Base-by-base conservation (phyloP, 2,888 invertebrate genomes). In the Campaea margaritaria region DNA sequence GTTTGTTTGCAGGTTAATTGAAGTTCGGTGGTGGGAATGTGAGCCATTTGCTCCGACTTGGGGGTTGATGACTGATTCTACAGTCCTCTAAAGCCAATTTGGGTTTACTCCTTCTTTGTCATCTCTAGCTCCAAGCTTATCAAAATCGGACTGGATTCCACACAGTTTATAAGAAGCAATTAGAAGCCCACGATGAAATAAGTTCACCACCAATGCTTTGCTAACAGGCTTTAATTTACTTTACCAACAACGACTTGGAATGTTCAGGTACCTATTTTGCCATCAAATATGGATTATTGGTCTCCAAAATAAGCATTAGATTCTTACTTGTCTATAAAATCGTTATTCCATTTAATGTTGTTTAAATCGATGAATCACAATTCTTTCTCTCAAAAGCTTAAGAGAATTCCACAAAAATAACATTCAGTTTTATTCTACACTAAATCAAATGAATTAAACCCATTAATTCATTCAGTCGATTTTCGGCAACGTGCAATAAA, bases 401-500 rank as follows among this genome's bases (percentile, higher is more conserved):
- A 39, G 38, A 59, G 49, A 59, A 54, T 50, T 54, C 49, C 27
- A 54, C 47, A 55, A 50, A 58, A 61, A 39, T 49, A 61, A 60
- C 55, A 55, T 55, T 55, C 51, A n/a, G 41, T 41, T 50, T 47
- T 48, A 61, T 56, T 55, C 62, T 55, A 49, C 53, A 62, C 58
- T 61, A 60, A 64, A 64, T 64, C 64, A 57, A 62, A 69, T 63
- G 64, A 68, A 68, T 69, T 65, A 67, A 76, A 69, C 73, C 72
- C 60, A 87, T 84, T 85, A 87, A 87, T 88, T 83, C 85, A 87
- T 87, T 83, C 83, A 74, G 69, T 63, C 77, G 73, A 81, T 80
- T 83, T 85, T 82, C 78, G 76, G 82, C 78, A 78, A 81, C 79
- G 69, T 72, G 81, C 79, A 86, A 89, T 89, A 90, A 89, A 91